Evolutionary conservation across 53 echinoderm and acorn worm genomes (phyloP).

Genomic region (Paracentrotus lividus): DNA sequence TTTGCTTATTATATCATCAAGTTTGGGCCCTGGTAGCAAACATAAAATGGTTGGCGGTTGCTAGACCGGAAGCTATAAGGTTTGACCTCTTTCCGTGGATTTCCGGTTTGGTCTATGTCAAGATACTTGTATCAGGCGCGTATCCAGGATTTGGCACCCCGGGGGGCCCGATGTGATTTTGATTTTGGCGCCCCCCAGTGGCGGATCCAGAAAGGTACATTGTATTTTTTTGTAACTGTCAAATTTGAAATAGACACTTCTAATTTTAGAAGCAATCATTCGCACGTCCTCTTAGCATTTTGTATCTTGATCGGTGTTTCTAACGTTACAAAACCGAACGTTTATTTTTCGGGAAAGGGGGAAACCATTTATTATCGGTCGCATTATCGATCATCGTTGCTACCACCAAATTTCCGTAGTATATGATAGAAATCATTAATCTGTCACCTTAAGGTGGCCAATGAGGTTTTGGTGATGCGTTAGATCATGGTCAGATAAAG

Average conservation of each 20-base stretch:
- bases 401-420: not conserved
- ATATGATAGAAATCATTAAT: not conserved
- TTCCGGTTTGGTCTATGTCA: not conserved
- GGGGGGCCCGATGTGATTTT: too few relatives aligned
- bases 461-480: not conserved
- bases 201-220: too few relatives aligned
- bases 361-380: conserved; percentile 34
- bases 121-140: not conserved
- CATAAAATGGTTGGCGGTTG: not conserved
- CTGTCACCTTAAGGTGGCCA: not conserved
- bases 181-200: too few relatives aligned
- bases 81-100: not conserved
- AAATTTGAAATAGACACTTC: not conserved
- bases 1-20: too few relatives aligned
- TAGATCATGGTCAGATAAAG: too few relatives aligned
- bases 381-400: not conserved
- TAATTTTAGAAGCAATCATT: not conserved
- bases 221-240: too few relatives aligned
- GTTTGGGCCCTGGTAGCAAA: too few relatives aligned
- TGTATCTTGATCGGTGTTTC: not conserved
- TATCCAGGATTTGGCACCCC: too few relatives aligned
- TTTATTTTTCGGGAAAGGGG: not conserved
- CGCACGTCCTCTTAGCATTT: not conserved
- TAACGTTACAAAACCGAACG: not conserved
- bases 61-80: not conserved